Conservation (phyloP, 2,888 invertebrate species). For the Erpobdella octoculata region DNA sequence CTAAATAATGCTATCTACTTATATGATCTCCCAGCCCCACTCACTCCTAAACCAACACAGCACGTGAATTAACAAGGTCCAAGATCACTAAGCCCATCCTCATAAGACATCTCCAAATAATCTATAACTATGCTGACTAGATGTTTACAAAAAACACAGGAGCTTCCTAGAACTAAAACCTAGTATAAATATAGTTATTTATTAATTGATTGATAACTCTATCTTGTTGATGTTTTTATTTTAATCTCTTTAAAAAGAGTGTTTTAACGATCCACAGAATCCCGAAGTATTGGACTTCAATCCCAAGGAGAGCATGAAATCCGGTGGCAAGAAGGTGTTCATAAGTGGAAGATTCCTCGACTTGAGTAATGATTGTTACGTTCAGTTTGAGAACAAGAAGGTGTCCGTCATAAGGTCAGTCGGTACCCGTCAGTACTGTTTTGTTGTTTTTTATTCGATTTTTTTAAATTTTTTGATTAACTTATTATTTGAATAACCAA, state of each 20-base stretch:
- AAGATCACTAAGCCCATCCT: no score
- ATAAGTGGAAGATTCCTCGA: slow-evolving; percentile 23
- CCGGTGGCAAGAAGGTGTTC: slow-evolving; percentile 25
- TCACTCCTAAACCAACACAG: no score
- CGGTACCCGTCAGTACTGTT: background rate
- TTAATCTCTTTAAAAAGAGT: background rate
- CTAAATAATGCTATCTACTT: no score
- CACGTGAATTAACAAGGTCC: no score
- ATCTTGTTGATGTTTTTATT: no score
- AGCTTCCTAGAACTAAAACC: background rate
- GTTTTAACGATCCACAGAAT: background rate
- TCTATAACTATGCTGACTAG: no score
- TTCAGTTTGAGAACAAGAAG: background rate
- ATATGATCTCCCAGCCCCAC: no score
- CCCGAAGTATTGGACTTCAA: background rate
- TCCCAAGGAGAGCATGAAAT: slow-evolving; percentile 9
- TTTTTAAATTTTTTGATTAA: no score
- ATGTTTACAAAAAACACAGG: no score
- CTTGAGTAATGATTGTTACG: slow-evolving; percentile 10
- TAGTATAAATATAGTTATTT: background rate
- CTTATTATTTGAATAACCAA: no score
- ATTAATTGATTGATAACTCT: no score
- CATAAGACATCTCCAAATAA: no score
- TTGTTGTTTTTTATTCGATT: background rate
- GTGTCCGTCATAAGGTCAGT: slow-evolving; percentile 2